Base-by-base conservation (phyloP, 1,140 invertebrate species). In the Drosophila kanapiae region DNA sequence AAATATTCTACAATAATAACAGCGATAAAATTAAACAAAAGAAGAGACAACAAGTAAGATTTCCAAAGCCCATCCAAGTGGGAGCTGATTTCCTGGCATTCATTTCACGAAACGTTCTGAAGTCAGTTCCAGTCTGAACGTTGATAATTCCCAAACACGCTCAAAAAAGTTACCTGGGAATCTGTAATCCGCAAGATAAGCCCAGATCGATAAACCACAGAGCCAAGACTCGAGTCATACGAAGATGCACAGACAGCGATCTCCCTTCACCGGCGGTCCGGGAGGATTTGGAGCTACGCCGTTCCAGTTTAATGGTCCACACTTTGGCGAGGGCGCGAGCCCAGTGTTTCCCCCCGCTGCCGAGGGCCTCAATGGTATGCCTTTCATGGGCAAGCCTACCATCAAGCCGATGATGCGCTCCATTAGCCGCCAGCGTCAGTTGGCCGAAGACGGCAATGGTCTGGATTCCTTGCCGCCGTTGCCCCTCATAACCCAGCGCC, bases 211-310 rank as follows among this genome's bases (percentile, higher is more conserved):
- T 23, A n/a, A 51, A 7, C 3, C 49, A 5, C 40, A 71, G 18
- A 71, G 7, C n/a, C 9, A 42, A 16, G 37, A 42, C 53, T n/a
- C 5, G 11, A 43, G 31, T n/a, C 35, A 31, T 5, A 13, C 49
- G 18, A 43, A 35, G n/a, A 88, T 87, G 72, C 72, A 84, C 13
- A 84, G 88, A 10, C 84, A 74, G 40, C 84, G 80, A 27, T 88
- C 68, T 9, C 77, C 84, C 3, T 88, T 78, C 40, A 78, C 80
- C 16, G 63, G 47, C 3, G 48, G 64, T 13, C 37, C 31, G 11
- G 43, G 75, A 23, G 61, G 37, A 18, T 78, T 78, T 9, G 75
- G 75, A 5, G 61, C 63, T n/a, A 53, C 40, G 9, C 40, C 37
- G 31, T 78, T 71, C 9, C 63, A 78, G 18, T 67, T 88, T 7